Base-by-base conservation (phyloP, 2,797 vertebrate genomes). In the Sebastes miniatus region DNA sequence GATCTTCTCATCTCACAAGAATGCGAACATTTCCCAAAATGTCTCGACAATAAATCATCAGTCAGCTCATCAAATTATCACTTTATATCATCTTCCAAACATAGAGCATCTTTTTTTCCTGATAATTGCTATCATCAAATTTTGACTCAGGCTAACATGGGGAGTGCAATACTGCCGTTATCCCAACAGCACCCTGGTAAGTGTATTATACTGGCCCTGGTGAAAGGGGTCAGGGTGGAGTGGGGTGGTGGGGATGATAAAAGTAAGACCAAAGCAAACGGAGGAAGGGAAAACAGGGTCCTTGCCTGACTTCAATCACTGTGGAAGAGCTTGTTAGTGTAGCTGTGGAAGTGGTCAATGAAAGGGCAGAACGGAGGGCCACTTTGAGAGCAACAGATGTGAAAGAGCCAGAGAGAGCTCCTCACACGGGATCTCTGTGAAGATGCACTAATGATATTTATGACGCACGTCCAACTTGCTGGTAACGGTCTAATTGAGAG, bases 271-370 rank as follows among this genome's bases (percentile, higher is more conserved):
- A 86, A 79, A 84, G 81, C 75, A 85, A 85, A 83, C 34, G 69
- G 62, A 77, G 79, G 79, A 71, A 79, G 88, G 56, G 85, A 83
- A 88, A 89, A 73, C 77, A 64, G 59, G 31, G 63, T 27, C 78
- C 43, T 81, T 25, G 76, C 24, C 58, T 84, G 72, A 86, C 84
- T 83, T 77, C 81, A 85, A 78, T 76, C 75, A 77, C 67, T 39
- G 8, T 14, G 73, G 24, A 77, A 63, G 74, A 74, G 70, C 20
- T 83, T 87, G 74, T 90, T 93, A 82, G 90, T 88, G 81, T 85
- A 89, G 89, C 88, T 88, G 85, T 88, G 79, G 69, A 87, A 72
- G 83, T 87, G 70, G 85, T 89, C 79, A 76, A 61, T 79, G 84
- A 90, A 54, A 91, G 86, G 74, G 31, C 73, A 83, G 76, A 31